Percentiles rank a stretch among this genome's conserved stretches.
phyloP scores from a whole-genome alignment of 2,888 invertebrate genomes.

The Himalopsyche kuldschensis region DNA sequence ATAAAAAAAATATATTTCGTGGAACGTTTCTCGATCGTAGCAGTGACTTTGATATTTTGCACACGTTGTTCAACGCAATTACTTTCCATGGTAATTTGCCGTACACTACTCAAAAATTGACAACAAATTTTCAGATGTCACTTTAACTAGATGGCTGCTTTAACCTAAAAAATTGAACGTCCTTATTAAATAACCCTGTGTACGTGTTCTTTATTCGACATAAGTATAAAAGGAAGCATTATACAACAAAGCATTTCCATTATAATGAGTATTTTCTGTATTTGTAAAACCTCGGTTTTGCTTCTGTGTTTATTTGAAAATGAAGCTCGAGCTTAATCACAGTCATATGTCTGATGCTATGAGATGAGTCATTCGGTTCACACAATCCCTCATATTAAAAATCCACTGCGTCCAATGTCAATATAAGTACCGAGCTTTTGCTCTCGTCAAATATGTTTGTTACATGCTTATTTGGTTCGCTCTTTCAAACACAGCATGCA shows the following conservation, averaged over 20 bases:
- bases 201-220: too few relatives aligned
- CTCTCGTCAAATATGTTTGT: not conserved
- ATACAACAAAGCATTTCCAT: not conserved
- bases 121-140: too few relatives aligned
- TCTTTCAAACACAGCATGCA: not conserved
- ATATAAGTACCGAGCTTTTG: not conserved
- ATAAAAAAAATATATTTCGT: too few relatives aligned
- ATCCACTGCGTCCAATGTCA: not conserved
- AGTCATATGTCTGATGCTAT: not conserved
- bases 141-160: too few relatives aligned
- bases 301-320: not conserved
- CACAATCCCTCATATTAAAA: not conserved
- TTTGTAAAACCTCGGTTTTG: not conserved
- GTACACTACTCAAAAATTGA: too few relatives aligned
- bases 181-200: too few relatives aligned
- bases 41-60: too few relatives aligned
- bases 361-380: not conserved
- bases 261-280: not conserved
- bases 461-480: not conserved
- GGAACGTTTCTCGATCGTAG: too few relatives aligned
- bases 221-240: too few relatives aligned
- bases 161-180: too few relatives aligned
- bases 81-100: too few relatives aligned
- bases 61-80: too few relatives aligned
- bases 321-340: not conserved